Base-by-base conservation (phyloP, 2,888 invertebrate genomes). In the Eledona agricola region DNA sequence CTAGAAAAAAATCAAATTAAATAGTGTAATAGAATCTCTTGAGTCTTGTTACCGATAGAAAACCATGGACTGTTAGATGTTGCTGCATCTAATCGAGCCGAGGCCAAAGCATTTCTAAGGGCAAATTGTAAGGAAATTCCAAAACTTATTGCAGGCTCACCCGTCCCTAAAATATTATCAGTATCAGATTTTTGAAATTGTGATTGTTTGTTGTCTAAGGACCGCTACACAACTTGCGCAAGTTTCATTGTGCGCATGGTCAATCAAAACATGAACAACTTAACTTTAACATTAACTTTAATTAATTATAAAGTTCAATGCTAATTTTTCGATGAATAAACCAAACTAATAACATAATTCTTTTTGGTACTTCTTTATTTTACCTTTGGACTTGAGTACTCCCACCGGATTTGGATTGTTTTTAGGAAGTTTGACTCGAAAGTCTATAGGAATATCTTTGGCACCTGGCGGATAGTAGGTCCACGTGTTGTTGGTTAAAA, bases 401-500 rank as follows among this genome's bases (percentile, higher is more conserved):
- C 89, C 89, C 4, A 76, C 68, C 0, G 81, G 79, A 71, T 89
- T 90, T 5, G 80, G 77, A 11, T 83, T 80, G 65, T 88, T 86
- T 59, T 84, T 82, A 20, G 83, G 77, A 57, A 91, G 82, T 57
- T 84, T 84, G 2, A 90, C 78, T 55, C 88, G 81, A 61, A 90
- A 86, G 71, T 90, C 88, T 10, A 85, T 81, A 0, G 90, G 90
- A 64, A 90, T 89, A 60, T 90, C 90, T 67, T 88, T 89, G 0
- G 84, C 82, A 0, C 88, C 88, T 0, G 90, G 89, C 1, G 86
- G 83, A 64, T 89, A 89, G 66, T 90, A 90, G 34, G 82, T 88
- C 93, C 92, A 93, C 1, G 92, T 91, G 34, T 89, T 81, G 63
- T 87, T 83, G 0, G 90, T 90, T 3, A 88, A 77, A 2, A 90